These are phyloP conservation scores for Eriocheir sinensis DNA, from an alignment of 1,140 invertebrate genomes.

Conservation along the genomic window DNA sequence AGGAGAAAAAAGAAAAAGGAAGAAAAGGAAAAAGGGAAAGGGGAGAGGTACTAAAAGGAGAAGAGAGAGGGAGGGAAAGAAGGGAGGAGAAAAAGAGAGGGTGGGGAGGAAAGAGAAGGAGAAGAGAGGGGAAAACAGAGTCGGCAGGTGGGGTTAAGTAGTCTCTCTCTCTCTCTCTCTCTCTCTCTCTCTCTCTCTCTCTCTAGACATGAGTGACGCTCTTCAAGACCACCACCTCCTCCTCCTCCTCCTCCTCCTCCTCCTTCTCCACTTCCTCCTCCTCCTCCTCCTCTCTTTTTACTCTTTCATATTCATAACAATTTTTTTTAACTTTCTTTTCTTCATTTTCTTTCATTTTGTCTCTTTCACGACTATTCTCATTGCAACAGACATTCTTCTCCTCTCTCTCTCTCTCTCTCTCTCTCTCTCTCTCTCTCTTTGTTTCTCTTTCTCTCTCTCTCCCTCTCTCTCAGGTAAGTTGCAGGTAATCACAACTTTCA, in stretches of 20 bases:
- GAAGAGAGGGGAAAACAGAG: no score
- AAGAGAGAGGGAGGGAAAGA: no score
- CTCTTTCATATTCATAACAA: neutral
- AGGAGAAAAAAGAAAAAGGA: no score
- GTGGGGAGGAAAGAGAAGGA: no score
- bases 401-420: conserved; percentile 17
- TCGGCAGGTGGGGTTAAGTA: no score
- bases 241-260: conserved; percentile 17
- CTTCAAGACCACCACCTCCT: neutral
- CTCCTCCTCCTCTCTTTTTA: conserved; percentile 8
- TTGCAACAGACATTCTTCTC: neutral
- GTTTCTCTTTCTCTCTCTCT: neutral
- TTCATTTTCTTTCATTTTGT: no score
- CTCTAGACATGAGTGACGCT: neutral
- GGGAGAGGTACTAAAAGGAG: no score
- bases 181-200: conserved; percentile 27
- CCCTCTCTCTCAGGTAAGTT: neutral
- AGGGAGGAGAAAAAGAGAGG: no score
- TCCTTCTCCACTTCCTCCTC: conserved; percentile 25
- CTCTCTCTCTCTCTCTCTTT: neutral
- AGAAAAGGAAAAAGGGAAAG: no score
- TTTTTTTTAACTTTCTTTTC: no score
- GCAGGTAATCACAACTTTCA: neutral
- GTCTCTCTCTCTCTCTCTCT: conserved; percentile 6
- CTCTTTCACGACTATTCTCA: neutral